These are phyloP conservation scores for Sebastes miniatus DNA, from an alignment of 2,797 vertebrate species.

Conservation along the genomic window DNA sequence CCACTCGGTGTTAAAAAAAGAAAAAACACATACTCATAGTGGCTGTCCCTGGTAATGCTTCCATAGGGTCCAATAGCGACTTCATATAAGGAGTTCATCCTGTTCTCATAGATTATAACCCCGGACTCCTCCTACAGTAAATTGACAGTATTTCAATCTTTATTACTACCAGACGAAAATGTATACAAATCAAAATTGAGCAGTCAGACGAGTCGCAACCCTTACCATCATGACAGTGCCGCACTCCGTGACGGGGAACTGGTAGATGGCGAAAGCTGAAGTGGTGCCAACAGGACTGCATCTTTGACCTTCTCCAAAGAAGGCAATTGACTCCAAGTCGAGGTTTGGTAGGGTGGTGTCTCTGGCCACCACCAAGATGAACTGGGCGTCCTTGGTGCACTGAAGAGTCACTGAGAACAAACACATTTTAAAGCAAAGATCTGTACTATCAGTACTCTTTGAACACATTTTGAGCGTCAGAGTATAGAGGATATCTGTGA, in stretches of 20 bases:
- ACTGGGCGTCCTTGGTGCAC: constrained; percentile 76
- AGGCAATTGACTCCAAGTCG: constrained; percentile 51
- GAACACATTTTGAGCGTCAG: neutral
- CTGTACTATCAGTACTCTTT: neutral
- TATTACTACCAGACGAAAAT: neutral
- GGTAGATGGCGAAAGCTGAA: constrained; percentile 73
- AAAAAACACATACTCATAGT: constrained; percentile 66
- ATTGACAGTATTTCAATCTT: neutral
- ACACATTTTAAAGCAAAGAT: constrained; percentile 6
- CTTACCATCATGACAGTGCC: constrained; percentile 66
- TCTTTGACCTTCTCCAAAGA: constrained; percentile 29
- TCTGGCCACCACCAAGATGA: constrained; percentile 75
- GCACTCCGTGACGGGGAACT: constrained; percentile 74
- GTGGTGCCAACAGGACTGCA: constrained; percentile 60
- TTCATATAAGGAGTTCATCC: constrained; percentile 66
- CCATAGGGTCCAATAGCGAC: constrained; percentile 56
- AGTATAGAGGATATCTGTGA: neutral
- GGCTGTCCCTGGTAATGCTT: constrained; percentile 77
- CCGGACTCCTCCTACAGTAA: constrained; percentile 63
- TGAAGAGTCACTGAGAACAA: constrained; percentile 73
- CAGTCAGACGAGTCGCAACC: neutral
- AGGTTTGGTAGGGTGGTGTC: constrained; percentile 69
- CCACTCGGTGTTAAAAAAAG: neutral
- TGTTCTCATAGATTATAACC: constrained; percentile 73
- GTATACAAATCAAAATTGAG: neutral